phyloP scores from a whole-genome alignment of 2,888 invertebrate genomes.

The Rosalia funebris region DNA sequence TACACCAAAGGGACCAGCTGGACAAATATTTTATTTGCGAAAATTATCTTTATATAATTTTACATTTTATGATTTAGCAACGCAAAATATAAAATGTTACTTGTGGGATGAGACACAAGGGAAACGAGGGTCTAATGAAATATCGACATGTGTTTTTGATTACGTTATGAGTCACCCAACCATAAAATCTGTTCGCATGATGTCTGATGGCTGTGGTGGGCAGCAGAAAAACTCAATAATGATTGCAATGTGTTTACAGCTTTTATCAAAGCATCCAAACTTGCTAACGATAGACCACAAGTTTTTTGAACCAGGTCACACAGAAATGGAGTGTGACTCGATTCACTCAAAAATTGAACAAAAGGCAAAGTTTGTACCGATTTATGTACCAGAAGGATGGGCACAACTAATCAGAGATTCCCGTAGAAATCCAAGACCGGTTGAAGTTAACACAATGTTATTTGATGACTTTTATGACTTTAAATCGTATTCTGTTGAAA shows the following conservation, averaged over 20 bases:
- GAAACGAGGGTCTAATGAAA: background rate
- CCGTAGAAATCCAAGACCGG: background rate
- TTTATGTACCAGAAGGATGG: background rate
- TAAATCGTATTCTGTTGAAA: background rate
- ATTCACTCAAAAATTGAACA: background rate
- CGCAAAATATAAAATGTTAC: slow-evolving; percentile 1
- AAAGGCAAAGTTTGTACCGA: background rate
- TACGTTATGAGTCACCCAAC: slow-evolving; percentile 17
- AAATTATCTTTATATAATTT: slow-evolving; percentile 19
- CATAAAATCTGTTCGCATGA: background rate
- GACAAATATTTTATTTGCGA: slow-evolving; percentile 19
- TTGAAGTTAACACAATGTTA: slow-evolving; percentile 4
- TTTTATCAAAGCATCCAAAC: background rate
- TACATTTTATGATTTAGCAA: slow-evolving; percentile 15
- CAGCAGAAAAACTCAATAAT: background rate
- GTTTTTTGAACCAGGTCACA: background rate
- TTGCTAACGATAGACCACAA: background rate
- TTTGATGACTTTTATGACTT: background rate
- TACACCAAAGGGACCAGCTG: slow-evolving; percentile 38
- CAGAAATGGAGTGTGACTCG: background rate
- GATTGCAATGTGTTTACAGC: background rate
- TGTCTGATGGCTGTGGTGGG: background rate
- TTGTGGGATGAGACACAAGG: slow-evolving; percentile 9
- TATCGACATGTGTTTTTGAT: background rate
- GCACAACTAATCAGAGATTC: slow-evolving; percentile 1